These are phyloP conservation scores for Boulengeromyrus knoepffleri DNA, from an alignment of 2,113 vertebrate genomes.

Conservation along the genomic window DNA sequence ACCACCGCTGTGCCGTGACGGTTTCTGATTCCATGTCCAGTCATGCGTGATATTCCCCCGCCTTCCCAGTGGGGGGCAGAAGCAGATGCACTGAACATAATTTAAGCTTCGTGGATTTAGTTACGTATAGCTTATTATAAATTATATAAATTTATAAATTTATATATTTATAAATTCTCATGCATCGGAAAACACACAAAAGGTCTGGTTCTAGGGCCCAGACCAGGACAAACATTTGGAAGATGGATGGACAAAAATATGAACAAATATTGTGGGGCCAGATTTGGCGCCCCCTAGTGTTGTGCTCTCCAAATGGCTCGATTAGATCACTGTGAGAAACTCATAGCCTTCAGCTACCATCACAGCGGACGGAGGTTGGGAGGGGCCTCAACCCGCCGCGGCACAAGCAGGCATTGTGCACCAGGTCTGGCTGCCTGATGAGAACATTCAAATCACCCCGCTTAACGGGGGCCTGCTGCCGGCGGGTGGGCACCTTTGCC, in stretches of 20 bases:
- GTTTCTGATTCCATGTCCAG: not conserved
- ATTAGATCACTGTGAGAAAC: not conserved
- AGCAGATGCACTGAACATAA: not conserved
- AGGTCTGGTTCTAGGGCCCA: not conserved
- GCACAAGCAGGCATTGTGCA: not conserved
- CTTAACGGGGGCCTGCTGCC: too few relatives aligned
- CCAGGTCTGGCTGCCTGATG: not conserved
- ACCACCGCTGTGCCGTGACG: not conserved
- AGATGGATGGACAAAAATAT: not conserved
- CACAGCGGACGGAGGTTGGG: not conserved
- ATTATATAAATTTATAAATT: too few relatives aligned
- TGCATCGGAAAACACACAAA: not conserved
- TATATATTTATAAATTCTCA: too few relatives aligned
- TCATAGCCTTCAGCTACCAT: not conserved
- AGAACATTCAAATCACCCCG: not conserved
- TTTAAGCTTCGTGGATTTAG: not conserved
- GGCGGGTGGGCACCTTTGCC: not conserved
- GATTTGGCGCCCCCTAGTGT: not conserved
- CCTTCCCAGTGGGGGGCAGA: not conserved
- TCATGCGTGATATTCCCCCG: not conserved
- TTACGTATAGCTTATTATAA: not conserved
- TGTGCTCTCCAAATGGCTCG: not conserved
- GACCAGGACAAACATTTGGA: not conserved
- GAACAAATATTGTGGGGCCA: not conserved
- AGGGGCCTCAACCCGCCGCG: not conserved